Conservation (phyloP, 2,797 vertebrate genomes). For the Psittacula derbiana region DNA sequence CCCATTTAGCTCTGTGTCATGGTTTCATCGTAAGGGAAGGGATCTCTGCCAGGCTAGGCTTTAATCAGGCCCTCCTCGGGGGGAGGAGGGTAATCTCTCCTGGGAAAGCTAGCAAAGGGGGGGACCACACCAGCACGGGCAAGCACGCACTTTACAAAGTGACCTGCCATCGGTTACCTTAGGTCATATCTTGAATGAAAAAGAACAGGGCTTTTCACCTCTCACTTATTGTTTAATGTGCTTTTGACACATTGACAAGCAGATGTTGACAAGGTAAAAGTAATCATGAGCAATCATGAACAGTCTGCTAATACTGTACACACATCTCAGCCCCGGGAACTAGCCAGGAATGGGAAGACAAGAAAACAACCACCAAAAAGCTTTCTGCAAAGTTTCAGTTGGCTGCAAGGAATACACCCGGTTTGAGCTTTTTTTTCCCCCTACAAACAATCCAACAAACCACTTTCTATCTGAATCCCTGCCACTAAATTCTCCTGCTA, state of each 20-base stretch:
- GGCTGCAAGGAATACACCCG: neutral
- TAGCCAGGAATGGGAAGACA: neutral
- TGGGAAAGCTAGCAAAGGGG: neutral
- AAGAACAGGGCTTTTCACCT: neutral
- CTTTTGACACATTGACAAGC: neutral
- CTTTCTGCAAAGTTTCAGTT: neutral
- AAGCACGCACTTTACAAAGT: neutral
- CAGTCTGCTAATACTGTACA: neutral
- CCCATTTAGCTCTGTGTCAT: neutral
- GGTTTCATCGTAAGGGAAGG: neutral
- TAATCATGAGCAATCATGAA: neutral
- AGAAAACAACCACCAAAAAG: neutral
- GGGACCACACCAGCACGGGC: neutral
- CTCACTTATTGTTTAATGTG: neutral
- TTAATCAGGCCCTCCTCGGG: neutral
- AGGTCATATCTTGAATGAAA: neutral
- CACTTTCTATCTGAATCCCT: neutral
- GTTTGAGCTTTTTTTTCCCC: neutral
- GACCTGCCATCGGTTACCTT: neutral
- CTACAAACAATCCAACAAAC: neutral
- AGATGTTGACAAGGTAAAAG: neutral
- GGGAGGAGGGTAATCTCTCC: conserved; percentile 4
- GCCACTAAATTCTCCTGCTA: neutral
- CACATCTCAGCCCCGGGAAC: accelerated
- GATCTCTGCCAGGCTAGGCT: neutral